Base-by-base conservation (phyloP, 2,888 invertebrate genomes). In the Amblyjoppa proteus region DNA sequence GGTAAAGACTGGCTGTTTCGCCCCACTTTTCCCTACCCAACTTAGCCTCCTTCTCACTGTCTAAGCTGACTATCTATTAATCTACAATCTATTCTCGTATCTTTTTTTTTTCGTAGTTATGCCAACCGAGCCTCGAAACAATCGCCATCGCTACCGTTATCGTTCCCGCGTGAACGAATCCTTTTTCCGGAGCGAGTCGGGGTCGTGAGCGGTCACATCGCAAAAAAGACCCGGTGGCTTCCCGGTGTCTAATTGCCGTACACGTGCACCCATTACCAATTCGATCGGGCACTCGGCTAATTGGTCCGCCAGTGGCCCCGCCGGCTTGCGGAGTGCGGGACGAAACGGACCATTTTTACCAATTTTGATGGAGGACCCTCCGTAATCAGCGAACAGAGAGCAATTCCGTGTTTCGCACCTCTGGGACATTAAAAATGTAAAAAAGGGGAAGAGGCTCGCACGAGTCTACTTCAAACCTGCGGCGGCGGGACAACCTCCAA, bases 111-210 rank as follows among this genome's bases (percentile, higher is more conserved):
- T 64, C 51, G 20, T 58, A 78, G 61, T 28, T 53, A 31, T 56
- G 58, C 25, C 53, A 25, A 25, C 49, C 69, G 75, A 80, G 83
- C 86, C 85, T 83, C 74, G 74, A 88, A 88, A 89, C 88, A 88
- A 89, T 89, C 64, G 83, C 83, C 58, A 7, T 45, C 56, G 53
- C 71, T 49, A 89, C 88, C 87, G 89, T 88, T 89, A 89, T 58
- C 82, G 34, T 88, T 87, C 88, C 87, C 83, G 85, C 80, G 69
- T 38, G 73, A 68, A 58, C 75, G 16, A 70, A 71, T 68, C 58
- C 66, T 45, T 71, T n/a, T 71, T 80, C 64, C 80, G 80, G 71
- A 77, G 73, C n/a, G 68, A 25, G 69, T 31, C 76, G 61, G 73
- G 77, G 73, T 81, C 81, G 66, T 11, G 53, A 61, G 77, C 53